Base-by-base conservation (phyloP, 1,140 invertebrate genomes). In the Pemphigus obesinymphae region DNA sequence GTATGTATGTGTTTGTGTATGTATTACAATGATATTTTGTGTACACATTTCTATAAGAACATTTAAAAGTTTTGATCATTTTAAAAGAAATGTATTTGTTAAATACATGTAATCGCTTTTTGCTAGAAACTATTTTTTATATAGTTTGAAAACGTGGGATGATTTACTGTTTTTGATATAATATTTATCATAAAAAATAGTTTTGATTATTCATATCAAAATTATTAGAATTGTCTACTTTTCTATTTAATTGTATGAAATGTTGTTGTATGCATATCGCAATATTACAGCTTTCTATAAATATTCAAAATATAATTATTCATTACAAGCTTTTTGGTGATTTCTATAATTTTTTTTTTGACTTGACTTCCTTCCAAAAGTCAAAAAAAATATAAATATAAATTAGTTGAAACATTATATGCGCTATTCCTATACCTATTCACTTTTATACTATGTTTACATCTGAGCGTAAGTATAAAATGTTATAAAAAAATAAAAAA, bases 51-150 rank as follows among this genome's bases (percentile, higher is more conserved):
- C 37, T 66, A 66, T n/a, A n/a, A 66, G 26, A 66, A 66, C 8
- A 76, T 58, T 37, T 11, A n/a, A 26, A 34, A 58, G n/a, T 37
- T 34, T 20, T n/a, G 26, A 31, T 23, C 50, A 50, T 75, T 50
- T 53, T 50, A n/a, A n/a, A n/a, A n/a, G n/a, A n/a, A n/a, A n/a
- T 73, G 26, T 53, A 53, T 75, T 31, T 75, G 31, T 75, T 75
- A 31, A 31, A 50, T 53, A 23, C 34, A 17, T 45, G 45, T 26
- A 40, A 70, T 45, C 4, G 23, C 34, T 17, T 66, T 8, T 15
- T 26, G 15, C 10, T 29, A 40, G 6, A 1, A 26, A n/a, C n/a
- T n/a, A n/a, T n/a, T 26, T 40, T 68, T 43, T 15, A 13, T 68
- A 37, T 7, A 34, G 29, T 66, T 66, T 34, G n/a, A n/a, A 34